These are phyloP conservation scores for Arrhamphus sclerolepis DNA, from an alignment of 2,797 vertebrate species.

Conservation along the genomic window DNA sequence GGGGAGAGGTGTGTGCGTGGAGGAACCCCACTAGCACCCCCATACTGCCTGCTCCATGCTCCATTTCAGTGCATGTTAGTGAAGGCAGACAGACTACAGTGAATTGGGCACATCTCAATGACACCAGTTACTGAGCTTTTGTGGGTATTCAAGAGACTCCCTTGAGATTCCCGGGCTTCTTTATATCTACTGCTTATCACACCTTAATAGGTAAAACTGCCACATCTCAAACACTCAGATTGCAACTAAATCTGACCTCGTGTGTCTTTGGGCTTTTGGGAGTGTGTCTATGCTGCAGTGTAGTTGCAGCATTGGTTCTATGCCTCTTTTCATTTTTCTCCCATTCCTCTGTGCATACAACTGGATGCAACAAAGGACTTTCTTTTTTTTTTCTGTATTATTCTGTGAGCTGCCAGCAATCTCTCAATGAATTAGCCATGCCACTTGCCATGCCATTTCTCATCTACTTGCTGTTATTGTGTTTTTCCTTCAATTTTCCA, in stretches of 20 bases:
- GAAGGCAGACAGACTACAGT: conserved; percentile 54
- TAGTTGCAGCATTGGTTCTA: conserved; percentile 23
- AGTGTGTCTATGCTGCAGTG: conserved; percentile 27
- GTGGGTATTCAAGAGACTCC: conserved; percentile 66
- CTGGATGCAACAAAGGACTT: conserved; percentile 36
- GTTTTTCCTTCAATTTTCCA: conserved; percentile 78
- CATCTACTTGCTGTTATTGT: conserved; percentile 69
- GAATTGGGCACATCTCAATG: conserved; percentile 75
- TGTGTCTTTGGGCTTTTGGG: conserved; percentile 39
- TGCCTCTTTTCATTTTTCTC: background rate
- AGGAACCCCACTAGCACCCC: conserved; percentile 69
- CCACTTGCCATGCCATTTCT: conserved; percentile 63
- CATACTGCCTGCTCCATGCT: conserved; percentile 49
- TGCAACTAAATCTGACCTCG: conserved; percentile 58
- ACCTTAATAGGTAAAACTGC: conserved; percentile 73
- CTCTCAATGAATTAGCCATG: conserved; percentile 71
- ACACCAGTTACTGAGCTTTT: conserved; percentile 79
- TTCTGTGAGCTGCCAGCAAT: conserved; percentile 50
- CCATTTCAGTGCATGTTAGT: conserved; percentile 52
- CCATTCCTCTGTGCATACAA: conserved; percentile 1
- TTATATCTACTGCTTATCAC: conserved; percentile 73
- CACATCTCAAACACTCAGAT: conserved; percentile 64
- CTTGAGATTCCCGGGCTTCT: conserved; percentile 56
- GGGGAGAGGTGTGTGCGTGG: conserved; percentile 72
- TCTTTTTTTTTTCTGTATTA: conserved; percentile 56